phyloP scores from a whole-genome alignment of 2,113 vertebrate species.

The Embiotoca jacksoni region DNA sequence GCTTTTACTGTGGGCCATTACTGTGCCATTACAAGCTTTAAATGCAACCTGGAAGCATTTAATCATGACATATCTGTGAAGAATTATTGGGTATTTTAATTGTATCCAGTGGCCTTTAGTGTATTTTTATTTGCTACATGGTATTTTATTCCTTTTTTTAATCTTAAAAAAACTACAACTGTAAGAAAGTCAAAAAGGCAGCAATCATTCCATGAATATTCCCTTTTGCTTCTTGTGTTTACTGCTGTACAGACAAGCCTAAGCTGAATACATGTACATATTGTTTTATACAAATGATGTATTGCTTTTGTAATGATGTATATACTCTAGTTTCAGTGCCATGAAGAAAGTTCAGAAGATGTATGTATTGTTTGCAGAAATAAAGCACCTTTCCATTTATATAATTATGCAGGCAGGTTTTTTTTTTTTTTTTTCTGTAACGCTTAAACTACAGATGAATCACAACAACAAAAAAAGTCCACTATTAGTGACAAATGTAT shows the following conservation, averaged over 20 bases:
- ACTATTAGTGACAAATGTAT: too few relatives aligned
- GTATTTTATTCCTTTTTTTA: constrained; percentile 28
- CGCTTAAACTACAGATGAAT: background rate
- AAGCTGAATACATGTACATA: constrained; percentile 67
- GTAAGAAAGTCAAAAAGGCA: constrained; percentile 23
- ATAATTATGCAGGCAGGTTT: too few relatives aligned
- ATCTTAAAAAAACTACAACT: constrained; percentile 20
- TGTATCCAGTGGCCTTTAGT: constrained; percentile 74
- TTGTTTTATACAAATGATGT: constrained; percentile 76
- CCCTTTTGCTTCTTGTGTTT: constrained; percentile 56
- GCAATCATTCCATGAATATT: constrained; percentile 43
- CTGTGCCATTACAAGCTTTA: constrained; percentile 73
- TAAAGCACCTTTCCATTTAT: constrained; percentile 76
- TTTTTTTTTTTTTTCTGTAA: background rate
- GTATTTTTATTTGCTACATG: constrained; percentile 34
- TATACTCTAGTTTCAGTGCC: constrained; percentile 62
- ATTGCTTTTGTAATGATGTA: constrained; percentile 76
- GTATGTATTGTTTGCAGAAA: constrained; percentile 73
- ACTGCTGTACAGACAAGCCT: constrained; percentile 68
- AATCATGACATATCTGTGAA: constrained; percentile 12
- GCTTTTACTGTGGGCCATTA: constrained; percentile 42
- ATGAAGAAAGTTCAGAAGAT: constrained; percentile 62
- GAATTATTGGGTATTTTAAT: constrained; percentile 49
- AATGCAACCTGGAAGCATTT: constrained; percentile 33
- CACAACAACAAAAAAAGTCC: too few relatives aligned